Evolutionary conservation across 2,113 vertebrate genomes (phyloP).

Genomic region (Hepsetus odoe): DNA sequence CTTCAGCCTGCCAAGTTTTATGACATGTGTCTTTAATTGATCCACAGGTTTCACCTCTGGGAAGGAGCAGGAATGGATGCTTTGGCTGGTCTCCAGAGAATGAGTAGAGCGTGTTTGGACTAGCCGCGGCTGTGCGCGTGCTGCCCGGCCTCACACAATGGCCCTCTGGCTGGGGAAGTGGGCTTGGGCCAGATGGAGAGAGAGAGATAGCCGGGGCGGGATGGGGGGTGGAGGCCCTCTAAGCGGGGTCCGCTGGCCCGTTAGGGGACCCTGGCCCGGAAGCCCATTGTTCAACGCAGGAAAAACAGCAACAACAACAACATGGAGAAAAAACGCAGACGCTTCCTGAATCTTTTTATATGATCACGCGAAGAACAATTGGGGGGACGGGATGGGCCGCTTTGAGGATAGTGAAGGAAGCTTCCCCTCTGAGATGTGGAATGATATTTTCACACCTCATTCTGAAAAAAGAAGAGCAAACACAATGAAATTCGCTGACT

Average conservation of each 20-base stretch:
- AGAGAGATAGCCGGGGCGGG: slow-evolving; percentile 76
- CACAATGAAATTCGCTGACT: slow-evolving; percentile 74
- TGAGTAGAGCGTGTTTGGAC: slow-evolving; percentile 76
- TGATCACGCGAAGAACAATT: slow-evolving; percentile 77
- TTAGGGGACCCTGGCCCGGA: slow-evolving; percentile 80
- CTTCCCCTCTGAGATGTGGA: slow-evolving; percentile 73
- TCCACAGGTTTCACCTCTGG: slow-evolving; percentile 70
- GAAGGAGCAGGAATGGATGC: slow-evolving; percentile 70
- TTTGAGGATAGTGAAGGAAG: slow-evolving; percentile 76
- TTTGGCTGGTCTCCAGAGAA: slow-evolving; percentile 67
- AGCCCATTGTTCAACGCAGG: slow-evolving; percentile 86
- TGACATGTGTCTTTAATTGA: slow-evolving; percentile 64
- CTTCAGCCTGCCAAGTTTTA: not conserved
- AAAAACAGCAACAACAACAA: slow-evolving; percentile 75
- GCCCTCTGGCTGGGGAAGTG: slow-evolving; percentile 74
- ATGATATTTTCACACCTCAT: slow-evolving; percentile 80
- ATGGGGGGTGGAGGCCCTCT: slow-evolving; percentile 73
- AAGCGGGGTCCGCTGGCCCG: slow-evolving; percentile 71
- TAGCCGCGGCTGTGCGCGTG: slow-evolving; percentile 74
- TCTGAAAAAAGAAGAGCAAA: slow-evolving; percentile 64
- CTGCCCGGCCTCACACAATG: slow-evolving; percentile 76
- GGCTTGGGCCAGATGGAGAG: slow-evolving; percentile 75
- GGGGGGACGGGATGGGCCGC: slow-evolving; percentile 70
- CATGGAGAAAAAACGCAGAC: slow-evolving; percentile 67
- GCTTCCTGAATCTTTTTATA: slow-evolving; percentile 89